Base-by-base conservation (phyloP, 2,113 vertebrate genomes). In the Bucco capensis region DNA sequence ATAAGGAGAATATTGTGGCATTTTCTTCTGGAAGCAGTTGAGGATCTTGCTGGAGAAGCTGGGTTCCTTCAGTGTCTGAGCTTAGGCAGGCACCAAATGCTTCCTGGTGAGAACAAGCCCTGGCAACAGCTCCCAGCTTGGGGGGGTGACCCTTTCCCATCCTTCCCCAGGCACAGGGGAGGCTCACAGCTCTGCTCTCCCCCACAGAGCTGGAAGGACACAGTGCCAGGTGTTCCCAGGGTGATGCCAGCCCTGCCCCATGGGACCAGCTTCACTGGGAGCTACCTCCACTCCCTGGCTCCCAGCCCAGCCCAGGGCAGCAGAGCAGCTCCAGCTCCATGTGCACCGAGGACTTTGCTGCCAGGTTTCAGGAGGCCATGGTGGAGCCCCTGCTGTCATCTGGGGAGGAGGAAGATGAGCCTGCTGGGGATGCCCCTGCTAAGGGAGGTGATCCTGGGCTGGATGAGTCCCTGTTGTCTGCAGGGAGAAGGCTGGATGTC, bases 321-420 rank as follows among this genome's bases (percentile, higher is more conserved):
- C 4, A 2, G 42, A 96, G 81, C 86, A 75, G 74, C 53, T 94
- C 94, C 72, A 96, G 96, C 61, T 96, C 96, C 4, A 42, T 98
- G 84, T 94, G 97, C 93, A 98, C 98, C 0, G 98, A 98, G 81
- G 98, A 98, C 90, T 98, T 98, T 5, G 95, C 93, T 31, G 60
- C 82, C 30, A 74, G 94, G 35, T 98, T 98, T 92, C 65, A 37
- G 31, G 96, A 98, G 22, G 95, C 95, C 57, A 97, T 97, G 97
- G 93, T 97, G 9, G 97, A 97, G 14, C 40, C 96, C 4, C 79
- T 40, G 77, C 56, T n/a, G 57, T 54, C 56, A 44, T 84, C 38
- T 1, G 31, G 46, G 49, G 89, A 50, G 71, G 79, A 85, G 30
- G 53, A 58, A 38, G 86, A 61, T 1, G 8, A 77, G 21, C 40